Evolutionary conservation across 2,113 vertebrate species (phyloP).

Genomic region (Passer domesticus): DNA sequence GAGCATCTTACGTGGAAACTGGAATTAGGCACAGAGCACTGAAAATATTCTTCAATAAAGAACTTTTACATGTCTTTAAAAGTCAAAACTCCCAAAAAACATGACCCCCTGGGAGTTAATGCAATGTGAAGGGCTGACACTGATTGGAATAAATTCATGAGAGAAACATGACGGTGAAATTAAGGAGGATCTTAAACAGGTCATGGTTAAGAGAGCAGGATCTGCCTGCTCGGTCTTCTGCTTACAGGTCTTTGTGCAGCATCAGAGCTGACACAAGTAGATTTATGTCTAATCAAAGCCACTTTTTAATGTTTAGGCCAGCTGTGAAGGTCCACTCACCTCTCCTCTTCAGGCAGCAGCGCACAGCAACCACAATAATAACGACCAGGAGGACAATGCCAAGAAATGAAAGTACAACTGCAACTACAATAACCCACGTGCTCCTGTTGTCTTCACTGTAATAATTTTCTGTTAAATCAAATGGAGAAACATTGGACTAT

Average conservation of each 20-base stretch:
- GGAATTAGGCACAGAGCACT: background rate
- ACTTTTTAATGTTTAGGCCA: background rate
- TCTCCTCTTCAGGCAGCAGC: conserved; percentile 62
- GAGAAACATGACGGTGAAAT: background rate
- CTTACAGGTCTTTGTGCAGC: background rate
- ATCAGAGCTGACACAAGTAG: background rate
- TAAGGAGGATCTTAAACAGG: background rate
- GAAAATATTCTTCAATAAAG: background rate
- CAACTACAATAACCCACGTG: conserved; percentile 54
- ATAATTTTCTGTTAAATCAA: conserved; percentile 56
- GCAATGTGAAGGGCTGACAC: background rate
- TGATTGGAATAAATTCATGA: background rate
- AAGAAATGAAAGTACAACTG: conserved; percentile 58
- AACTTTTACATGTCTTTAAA: accelerated
- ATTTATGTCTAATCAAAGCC: background rate
- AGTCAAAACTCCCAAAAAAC: background rate
- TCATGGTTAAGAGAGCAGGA: background rate
- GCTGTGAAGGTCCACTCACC: conserved; percentile 23
- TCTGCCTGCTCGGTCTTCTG: background rate
- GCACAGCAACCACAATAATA: conserved; percentile 55
- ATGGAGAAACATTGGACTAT: conserved; percentile 16
- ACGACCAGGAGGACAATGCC: conserved; percentile 67
- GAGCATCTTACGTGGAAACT: background rate
- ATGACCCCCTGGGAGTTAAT: accelerated
- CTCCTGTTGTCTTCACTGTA: conserved; percentile 10